Evolutionary conservation across 2,888 invertebrate species (phyloP), one percentile per base, ranked within the genome.

Genomic region (Sphaerophoria taeniata): DNA sequence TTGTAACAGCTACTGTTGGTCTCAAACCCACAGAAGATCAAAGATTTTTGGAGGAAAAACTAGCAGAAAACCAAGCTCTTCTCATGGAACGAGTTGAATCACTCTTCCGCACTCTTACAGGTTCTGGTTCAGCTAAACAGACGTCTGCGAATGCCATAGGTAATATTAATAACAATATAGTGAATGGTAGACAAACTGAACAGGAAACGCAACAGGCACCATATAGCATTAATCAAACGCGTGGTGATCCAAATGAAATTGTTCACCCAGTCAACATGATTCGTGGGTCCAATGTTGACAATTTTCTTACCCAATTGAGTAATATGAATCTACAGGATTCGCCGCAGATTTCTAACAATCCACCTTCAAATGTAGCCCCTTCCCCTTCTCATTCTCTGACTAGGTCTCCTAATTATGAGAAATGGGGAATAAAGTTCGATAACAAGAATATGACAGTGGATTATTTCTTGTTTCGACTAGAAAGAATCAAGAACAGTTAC

Each of bases 291-390:
- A 58, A 58, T 4, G 58, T 58, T 2, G 58, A 39, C 11, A 58
- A 58, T 7, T 58, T 58, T 16, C 6, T 58, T 11, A 16, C 58
- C 16, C 58, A 58, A 39, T 58, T 58, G 11, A 58, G 58, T n/a
- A 36, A 36, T 7, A 6, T 58, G 9, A 58, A 58, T 6, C 6
- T 58, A 3, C 34, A 58, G 2, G 58, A n/a, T 9, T 58, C 58
- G 0, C 39, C 58, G 5, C 9, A 16, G 9, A 5, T 12, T 24
- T 6, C 58, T 2, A 58, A 5, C n/a, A 36, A 58, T 7, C 39
- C 6, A 24, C 24, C 24, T 24, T 24, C 24, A 39, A 39, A 39
- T 39, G 1, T 7, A 9, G 9, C 39, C 9, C 39, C 58, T 33
- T 6, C 16, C 31, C 31, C 53, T 1, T 39, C 55, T 1, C 7